Conservation (phyloP, 64 coral and sea anemone species). For the Montipora efflorescens region DNA sequence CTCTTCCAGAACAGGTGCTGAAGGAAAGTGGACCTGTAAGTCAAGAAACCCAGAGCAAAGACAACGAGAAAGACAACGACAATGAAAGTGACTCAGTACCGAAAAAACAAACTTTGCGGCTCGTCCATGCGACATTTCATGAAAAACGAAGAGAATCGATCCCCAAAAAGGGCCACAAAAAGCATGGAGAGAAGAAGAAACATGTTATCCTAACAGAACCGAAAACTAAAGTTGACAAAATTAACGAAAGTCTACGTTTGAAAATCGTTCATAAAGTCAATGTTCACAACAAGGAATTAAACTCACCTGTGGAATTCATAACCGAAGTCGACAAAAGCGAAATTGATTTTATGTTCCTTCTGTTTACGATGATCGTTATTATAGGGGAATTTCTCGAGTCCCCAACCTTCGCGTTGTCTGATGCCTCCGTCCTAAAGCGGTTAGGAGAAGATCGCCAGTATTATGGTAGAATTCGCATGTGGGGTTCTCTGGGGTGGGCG, state of each 20-base stretch:
- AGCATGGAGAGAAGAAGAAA: background rate
- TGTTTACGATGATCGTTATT: constrained; percentile 83
- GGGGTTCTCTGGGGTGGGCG: constrained; percentile 90
- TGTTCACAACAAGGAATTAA: constrained; percentile 24
- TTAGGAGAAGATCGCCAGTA: constrained; percentile 80
- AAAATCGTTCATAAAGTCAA: background rate
- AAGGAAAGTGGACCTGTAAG: background rate
- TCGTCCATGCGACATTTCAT: background rate
- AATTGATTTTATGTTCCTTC: constrained; percentile 77
- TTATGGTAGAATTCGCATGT: constrained; percentile 88
- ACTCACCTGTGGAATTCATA: constrained; percentile 64
- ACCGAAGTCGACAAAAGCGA: constrained; percentile 72
- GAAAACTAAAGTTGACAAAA: background rate
- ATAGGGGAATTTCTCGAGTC: constrained; percentile 93
- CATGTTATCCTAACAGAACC: background rate
- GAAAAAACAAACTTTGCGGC: too few species aligned
- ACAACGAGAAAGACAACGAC: background rate
- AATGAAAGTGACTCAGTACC: background rate
- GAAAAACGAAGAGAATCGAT: background rate
- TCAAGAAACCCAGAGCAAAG: background rate
- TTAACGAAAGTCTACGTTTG: background rate
- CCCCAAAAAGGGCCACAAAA: background rate
- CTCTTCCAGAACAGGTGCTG: background rate
- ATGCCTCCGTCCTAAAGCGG: constrained; percentile 84
- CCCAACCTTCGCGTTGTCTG: constrained; percentile 86